A percentile compares a stretch with the other conserved stretches of the same genome.
These are phyloP conservation scores for Agrotis clavis DNA, from an alignment of 2,888 invertebrate species.

Conservation along the genomic window DNA sequence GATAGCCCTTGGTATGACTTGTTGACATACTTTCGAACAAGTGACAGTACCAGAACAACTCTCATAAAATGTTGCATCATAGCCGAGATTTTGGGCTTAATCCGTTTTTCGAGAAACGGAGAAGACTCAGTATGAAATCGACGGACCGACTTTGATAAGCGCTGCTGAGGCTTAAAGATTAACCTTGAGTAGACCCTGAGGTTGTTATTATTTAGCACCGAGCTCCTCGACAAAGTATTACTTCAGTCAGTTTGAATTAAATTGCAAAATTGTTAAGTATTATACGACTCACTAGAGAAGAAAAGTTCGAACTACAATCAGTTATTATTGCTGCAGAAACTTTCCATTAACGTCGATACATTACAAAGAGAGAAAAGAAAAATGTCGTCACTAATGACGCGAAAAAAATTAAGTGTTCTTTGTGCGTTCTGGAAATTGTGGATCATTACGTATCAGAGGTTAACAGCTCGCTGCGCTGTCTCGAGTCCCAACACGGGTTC, in stretches of 20 bases:
- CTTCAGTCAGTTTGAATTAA: not conserved
- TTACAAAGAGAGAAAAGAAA: slow-evolving; percentile 32
- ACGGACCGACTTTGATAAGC: no score
- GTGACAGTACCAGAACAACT: no score
- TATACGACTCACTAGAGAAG: slow-evolving; percentile 8
- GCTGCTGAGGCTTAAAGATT: no score
- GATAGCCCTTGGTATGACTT: no score
- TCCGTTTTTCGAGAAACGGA: no score
- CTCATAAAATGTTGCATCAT: no score
- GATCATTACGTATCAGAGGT: slow-evolving; percentile 55
- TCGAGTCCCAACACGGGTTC: slow-evolving; percentile 8
- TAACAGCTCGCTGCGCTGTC: slow-evolving; percentile 40
- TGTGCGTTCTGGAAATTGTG: slow-evolving; percentile 35
- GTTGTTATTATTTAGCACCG: no score
- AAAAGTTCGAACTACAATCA: slow-evolving; percentile 26
- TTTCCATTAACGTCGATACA: slow-evolving; percentile 14
- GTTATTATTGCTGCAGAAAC: slow-evolving; percentile 27
- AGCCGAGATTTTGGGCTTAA: no score
- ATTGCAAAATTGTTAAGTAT: not conserved
- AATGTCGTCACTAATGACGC: slow-evolving; percentile 48
- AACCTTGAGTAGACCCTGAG: not conserved
- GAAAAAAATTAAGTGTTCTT: slow-evolving; percentile 53
- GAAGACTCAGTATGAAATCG: no score
- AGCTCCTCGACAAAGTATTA: no score
- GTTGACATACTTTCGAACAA: no score